phyloP scores from a whole-genome alignment of 2,113 vertebrate genomes.

The Octodon degus region DNA sequence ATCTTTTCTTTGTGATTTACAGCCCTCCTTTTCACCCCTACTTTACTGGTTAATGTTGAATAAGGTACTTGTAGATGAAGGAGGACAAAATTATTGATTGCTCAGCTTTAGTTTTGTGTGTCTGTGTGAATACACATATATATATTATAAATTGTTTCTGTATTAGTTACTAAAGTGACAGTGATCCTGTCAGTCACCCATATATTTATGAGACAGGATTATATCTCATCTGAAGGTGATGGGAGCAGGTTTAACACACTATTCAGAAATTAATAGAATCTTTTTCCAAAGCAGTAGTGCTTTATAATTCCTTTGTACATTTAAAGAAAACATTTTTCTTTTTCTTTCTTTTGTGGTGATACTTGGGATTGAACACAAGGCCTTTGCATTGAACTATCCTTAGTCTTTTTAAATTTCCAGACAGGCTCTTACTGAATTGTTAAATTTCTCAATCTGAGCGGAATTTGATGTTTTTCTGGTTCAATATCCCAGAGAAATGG shows the following conservation, averaged over 20 bases:
- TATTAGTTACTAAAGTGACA: conserved; percentile 62
- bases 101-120: conserved; percentile 55
- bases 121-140: background rate
- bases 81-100: conserved; percentile 77
- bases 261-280: conserved; percentile 58
- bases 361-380: background rate
- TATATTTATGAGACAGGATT: conserved; percentile 59
- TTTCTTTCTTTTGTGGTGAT: background rate
- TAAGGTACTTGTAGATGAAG: conserved; percentile 57
- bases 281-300: conserved; percentile 18
- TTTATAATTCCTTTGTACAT: conserved; percentile 55
- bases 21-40: conserved; percentile 67
- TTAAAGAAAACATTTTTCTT: background rate
- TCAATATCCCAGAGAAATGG: background rate
- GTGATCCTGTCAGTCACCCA: conserved; percentile 32
- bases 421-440: background rate
- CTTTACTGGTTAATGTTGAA: conserved; percentile 73
- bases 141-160: conserved; percentile 62
- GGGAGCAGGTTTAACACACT: conserved; percentile 23
- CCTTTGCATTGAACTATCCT: background rate
- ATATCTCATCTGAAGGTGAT: conserved; percentile 39
- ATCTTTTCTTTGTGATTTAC: conserved; percentile 75
- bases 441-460: background rate
- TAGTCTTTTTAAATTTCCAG: background rate
- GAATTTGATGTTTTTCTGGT: background rate